Evolutionary conservation across 2,797 vertebrate species (phyloP).

Genomic region (Rostrhamus sociabilis): DNA sequence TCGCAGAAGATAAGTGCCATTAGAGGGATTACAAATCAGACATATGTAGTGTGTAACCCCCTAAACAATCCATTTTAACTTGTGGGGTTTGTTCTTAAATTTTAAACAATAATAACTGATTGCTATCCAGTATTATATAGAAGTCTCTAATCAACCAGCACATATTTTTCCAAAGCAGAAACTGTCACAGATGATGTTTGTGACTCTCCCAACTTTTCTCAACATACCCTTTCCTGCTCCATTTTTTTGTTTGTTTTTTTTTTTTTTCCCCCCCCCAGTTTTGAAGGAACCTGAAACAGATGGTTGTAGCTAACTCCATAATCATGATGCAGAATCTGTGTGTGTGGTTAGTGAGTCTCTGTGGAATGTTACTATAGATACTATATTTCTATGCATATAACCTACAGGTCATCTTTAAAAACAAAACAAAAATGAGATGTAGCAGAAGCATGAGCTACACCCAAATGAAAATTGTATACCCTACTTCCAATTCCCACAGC

Average conservation of each 20-base stretch:
- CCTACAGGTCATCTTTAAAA: background rate
- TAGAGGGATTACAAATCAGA: background rate
- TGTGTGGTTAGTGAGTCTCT: background rate
- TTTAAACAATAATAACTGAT: background rate
- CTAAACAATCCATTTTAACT: background rate
- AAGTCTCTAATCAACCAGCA: background rate
- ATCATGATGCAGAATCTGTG: background rate
- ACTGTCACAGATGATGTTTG: background rate
- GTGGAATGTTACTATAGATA: background rate
- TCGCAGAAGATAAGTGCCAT: background rate
- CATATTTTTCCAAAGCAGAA: background rate
- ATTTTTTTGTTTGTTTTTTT: background rate
- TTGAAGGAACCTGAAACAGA: background rate
- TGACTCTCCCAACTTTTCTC: background rate
- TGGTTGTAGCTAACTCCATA: background rate
- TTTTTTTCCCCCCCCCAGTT: background rate
- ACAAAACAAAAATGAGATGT: background rate
- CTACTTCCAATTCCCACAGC: too few relatives aligned
- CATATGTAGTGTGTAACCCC: background rate
- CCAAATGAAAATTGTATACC: background rate
- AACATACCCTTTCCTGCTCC: background rate
- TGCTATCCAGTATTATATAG: background rate
- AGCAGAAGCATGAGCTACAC: background rate
- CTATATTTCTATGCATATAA: background rate
- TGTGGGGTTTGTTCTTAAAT: background rate